Evolutionary conservation across 2,113 vertebrate genomes (phyloP).

Genomic region (Neofelis nebulosa): DNA sequence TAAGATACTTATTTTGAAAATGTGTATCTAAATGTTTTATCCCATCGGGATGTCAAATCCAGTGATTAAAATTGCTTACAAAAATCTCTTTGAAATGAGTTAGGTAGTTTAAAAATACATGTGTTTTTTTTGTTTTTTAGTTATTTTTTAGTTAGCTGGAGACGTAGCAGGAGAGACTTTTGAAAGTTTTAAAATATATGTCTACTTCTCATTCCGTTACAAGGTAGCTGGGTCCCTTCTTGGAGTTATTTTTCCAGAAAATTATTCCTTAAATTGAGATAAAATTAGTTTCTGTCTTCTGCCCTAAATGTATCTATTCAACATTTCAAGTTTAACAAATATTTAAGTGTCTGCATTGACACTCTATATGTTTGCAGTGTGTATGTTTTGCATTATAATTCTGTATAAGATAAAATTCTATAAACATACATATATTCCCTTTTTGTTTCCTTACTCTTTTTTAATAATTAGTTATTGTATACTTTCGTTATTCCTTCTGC

Average conservation of each 20-base stretch:
- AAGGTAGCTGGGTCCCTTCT: not conserved
- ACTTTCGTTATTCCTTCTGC: not conserved
- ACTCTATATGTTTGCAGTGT: not conserved
- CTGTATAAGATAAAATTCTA: not conserved
- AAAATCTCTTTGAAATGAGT: constrained; percentile 16
- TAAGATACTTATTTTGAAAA: constrained; percentile 46
- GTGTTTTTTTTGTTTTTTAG: not conserved
- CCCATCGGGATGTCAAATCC: not conserved
- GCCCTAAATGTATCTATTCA: not conserved
- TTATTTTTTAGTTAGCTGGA: not conserved
- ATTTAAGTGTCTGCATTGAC: not conserved
- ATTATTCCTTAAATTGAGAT: not conserved
- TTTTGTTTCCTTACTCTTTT: not conserved
- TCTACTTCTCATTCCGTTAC: not conserved
- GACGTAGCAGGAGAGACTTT: constrained; percentile 13
- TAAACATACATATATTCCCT: not conserved
- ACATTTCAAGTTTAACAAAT: constrained; percentile 12
- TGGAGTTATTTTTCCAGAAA: constrained; percentile 33
- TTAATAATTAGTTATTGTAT: not conserved
- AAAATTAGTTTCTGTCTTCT: not conserved
- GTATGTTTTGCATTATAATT: not conserved
- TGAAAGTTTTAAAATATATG: not conserved
- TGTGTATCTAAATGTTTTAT: not conserved
- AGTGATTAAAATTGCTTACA: not conserved
- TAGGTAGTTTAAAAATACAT: not conserved